Evolutionary conservation across 2,888 invertebrate genomes (phyloP).

Genomic region (Drosophila birchii): DNA sequence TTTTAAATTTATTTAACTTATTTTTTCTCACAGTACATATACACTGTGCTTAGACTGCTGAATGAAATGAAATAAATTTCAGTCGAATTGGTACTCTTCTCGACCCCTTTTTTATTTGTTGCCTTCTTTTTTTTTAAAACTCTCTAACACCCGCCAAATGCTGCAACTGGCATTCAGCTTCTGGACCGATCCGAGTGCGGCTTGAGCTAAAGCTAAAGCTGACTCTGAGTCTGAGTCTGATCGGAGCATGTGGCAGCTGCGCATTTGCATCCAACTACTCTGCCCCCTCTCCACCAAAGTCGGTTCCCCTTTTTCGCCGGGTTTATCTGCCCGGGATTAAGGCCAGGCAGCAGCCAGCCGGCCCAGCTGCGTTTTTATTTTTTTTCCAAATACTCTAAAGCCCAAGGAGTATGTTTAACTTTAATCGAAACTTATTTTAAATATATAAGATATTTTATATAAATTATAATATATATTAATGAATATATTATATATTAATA

Average conservation of each 20-base stretch:
- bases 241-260: slow-evolving; percentile 64
- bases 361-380: slow-evolving; percentile 60
- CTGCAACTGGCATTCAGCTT: slow-evolving; percentile 34
- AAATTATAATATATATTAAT: not conserved
- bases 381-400: slow-evolving; percentile 4
- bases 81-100: slow-evolving; percentile 60
- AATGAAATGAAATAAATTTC: slow-evolving; percentile 73
- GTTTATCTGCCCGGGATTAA: slow-evolving; percentile 41
- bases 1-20: no score
- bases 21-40: slow-evolving; percentile 14
- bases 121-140: not conserved
- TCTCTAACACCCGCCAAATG: slow-evolving; percentile 41
- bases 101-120: slow-evolving; percentile 21
- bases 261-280: slow-evolving; percentile 55
- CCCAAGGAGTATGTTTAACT: not conserved
- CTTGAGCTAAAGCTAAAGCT: not conserved
- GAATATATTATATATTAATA: not conserved
- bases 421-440: not conserved
- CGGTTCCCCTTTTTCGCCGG: slow-evolving; percentile 8
- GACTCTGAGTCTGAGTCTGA: not conserved
- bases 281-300: slow-evolving; percentile 15
- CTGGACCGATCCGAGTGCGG: slow-evolving; percentile 18
- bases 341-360: slow-evolving; percentile 25
- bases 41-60: slow-evolving; percentile 43
- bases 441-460: not conserved